Evolutionary conservation across 2,113 vertebrate genomes (phyloP).

Genomic region (Phrynosoma platyrhinos): DNA sequence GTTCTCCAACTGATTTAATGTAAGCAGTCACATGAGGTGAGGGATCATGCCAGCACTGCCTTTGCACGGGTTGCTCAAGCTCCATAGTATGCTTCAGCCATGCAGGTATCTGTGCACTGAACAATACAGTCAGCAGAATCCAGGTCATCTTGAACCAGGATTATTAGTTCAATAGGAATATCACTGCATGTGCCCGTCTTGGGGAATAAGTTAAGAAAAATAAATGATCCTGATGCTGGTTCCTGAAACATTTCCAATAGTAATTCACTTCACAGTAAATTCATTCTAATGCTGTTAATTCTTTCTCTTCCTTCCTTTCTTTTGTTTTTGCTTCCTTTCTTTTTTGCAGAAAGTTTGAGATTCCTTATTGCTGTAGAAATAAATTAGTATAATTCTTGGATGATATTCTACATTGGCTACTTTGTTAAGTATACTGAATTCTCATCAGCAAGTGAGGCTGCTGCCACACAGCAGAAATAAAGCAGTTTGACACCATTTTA

Average conservation of each 20-base stretch:
- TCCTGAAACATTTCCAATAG: background rate
- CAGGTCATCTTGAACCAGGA: slow-evolving; percentile 49
- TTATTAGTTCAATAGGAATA: slow-evolving; percentile 51
- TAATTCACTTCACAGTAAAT: background rate
- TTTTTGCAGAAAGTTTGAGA: background rate
- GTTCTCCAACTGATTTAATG: slow-evolving; percentile 71
- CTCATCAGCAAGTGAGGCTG: too few species aligned
- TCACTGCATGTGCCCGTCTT: background rate
- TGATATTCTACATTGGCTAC: too few species aligned
- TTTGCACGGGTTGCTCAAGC: slow-evolving; percentile 50
- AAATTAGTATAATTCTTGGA: too few species aligned
- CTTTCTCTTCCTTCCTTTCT: too few species aligned
- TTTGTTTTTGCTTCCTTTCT: background rate
- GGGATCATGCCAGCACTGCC: slow-evolving; percentile 44
- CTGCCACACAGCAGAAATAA: too few species aligned
- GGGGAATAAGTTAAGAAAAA: background rate
- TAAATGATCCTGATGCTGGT: background rate
- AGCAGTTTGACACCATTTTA: too few species aligned
- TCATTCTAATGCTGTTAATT: background rate
- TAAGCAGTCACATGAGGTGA: slow-evolving; percentile 60
- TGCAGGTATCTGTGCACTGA: slow-evolving; percentile 59
- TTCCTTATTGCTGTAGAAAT: too few species aligned
- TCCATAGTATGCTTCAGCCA: slow-evolving; percentile 57
- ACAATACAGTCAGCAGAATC: background rate
- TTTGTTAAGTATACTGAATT: too few species aligned